Percentiles rank a stretch among this genome's conserved stretches.
Evolutionary conservation across 2,113 vertebrate species (phyloP).

Genomic region (Trinectes maculatus): DNA sequence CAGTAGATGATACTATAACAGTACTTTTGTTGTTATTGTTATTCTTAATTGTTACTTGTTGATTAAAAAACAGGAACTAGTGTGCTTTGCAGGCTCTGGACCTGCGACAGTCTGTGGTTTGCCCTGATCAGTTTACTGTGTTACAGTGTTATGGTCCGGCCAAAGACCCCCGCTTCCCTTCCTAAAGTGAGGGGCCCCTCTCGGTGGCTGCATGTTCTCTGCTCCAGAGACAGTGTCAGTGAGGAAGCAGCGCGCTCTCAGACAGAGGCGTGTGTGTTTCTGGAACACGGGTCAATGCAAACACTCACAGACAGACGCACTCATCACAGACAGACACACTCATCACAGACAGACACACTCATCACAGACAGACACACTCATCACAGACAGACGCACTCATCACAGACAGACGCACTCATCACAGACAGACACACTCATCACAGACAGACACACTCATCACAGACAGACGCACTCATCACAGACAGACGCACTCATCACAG

Average conservation of each 20-base stretch:
- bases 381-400: constrained; percentile 62
- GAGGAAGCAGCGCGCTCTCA: constrained; percentile 64
- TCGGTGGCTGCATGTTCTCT: constrained; percentile 47
- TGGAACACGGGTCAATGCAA: constrained; percentile 72
- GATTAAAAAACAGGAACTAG: too few species aligned
- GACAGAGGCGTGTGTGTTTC: constrained; percentile 48
- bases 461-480: constrained; percentile 61
- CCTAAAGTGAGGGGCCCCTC: constrained; percentile 30
- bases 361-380: constrained; percentile 60
- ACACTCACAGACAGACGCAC: constrained; percentile 63
- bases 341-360: constrained; percentile 60
- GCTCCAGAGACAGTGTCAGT: constrained; percentile 66
- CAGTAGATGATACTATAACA: too few species aligned
- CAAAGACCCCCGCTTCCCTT: constrained; percentile 28
- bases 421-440: constrained; percentile 61
- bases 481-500: constrained; percentile 61
- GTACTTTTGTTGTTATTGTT: too few species aligned
- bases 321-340: constrained; percentile 58
- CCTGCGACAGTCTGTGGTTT: constrained; percentile 16
- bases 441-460: constrained; percentile 60
- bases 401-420: constrained; percentile 62
- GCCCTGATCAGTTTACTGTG: constrained; percentile 21
- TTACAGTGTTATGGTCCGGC: constrained; percentile 13
- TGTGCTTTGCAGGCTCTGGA: too few species aligned
- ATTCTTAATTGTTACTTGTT: too few species aligned